These are phyloP conservation scores for Cynopterus brachyotis DNA, from an alignment of 2,113 vertebrate species.

Conservation along the genomic window DNA sequence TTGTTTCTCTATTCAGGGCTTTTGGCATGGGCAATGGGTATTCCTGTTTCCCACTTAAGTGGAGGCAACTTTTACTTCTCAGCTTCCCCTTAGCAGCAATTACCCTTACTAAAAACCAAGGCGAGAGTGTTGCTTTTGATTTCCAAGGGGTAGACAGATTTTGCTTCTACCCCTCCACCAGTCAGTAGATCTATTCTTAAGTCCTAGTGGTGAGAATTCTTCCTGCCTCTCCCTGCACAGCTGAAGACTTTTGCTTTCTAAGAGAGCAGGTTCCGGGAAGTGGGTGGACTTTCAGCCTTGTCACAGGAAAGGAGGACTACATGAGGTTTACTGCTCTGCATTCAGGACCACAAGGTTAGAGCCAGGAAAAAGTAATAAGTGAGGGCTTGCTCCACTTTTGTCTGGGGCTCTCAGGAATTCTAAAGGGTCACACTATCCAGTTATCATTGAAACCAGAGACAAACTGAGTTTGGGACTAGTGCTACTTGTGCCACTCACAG, in stretches of 20 bases:
- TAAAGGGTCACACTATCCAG: neutral
- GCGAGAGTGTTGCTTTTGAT: neutral
- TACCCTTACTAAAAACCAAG: neutral
- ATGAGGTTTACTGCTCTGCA: fast-evolving
- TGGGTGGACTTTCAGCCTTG: neutral
- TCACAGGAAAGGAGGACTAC: too few relatives aligned
- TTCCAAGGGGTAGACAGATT: neutral
- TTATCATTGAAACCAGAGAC: neutral
- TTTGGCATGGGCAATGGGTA: neutral
- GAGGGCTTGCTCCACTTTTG: neutral
- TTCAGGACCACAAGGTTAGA: neutral
- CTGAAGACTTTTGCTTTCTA: neutral
- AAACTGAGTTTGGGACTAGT: too few relatives aligned
- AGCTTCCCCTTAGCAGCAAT: neutral
- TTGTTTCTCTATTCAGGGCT: neutral
- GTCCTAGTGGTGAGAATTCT: neutral
- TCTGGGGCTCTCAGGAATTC: neutral
- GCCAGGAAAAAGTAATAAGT: neutral
- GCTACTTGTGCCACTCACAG: too few relatives aligned
- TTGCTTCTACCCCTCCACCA: neutral
- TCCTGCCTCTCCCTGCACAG: neutral
- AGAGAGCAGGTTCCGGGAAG: neutral
- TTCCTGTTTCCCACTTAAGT: neutral
- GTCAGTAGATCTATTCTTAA: neutral
- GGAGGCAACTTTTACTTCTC: neutral